A percentile compares a stretch with the other conserved stretches of the same genome.
phyloP scores from a whole-genome alignment of 2,797 vertebrate genomes.

The Chlorospingus semifuscus region DNA sequence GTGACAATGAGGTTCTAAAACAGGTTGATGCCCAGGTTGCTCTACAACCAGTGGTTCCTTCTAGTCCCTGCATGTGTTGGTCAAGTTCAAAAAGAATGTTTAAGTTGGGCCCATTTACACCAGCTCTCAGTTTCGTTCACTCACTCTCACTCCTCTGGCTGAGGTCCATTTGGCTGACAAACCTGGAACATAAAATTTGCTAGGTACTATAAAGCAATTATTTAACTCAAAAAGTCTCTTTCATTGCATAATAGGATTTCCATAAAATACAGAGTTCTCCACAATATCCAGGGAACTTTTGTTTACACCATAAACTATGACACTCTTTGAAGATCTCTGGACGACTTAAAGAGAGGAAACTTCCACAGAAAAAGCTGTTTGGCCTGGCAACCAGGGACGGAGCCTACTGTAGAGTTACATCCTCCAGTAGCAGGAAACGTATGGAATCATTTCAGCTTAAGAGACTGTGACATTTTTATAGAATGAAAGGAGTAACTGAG shows the following conservation, averaged over 20 bases:
- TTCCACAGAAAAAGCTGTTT: background rate
- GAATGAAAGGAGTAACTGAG: conserved; percentile 17
- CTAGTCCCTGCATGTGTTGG: background rate
- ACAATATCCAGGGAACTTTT: background rate
- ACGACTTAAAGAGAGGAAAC: background rate
- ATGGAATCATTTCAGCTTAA: conserved; percentile 52
- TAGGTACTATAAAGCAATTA: conserved; percentile 39
- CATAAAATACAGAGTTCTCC: background rate
- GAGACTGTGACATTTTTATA: conserved; percentile 56
- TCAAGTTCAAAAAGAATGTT: background rate
- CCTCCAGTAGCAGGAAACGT: background rate
- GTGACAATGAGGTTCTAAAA: background rate
- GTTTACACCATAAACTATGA: background rate
- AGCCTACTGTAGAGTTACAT: background rate
- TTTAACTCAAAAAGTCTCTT: conserved; percentile 27
- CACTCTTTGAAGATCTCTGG: background rate
- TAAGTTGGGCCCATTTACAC: background rate
- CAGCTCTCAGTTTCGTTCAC: background rate
- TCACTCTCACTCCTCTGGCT: background rate
- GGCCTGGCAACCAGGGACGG: background rate
- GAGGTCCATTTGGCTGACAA: conserved; percentile 18
- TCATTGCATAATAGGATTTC: conserved; percentile 16
- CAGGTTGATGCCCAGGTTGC: background rate
- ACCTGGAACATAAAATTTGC: conserved; percentile 9
- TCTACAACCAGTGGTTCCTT: background rate